These are phyloP conservation scores for Eclectus roratus DNA, from an alignment of 2,113 vertebrate species.

Conservation along the genomic window DNA sequence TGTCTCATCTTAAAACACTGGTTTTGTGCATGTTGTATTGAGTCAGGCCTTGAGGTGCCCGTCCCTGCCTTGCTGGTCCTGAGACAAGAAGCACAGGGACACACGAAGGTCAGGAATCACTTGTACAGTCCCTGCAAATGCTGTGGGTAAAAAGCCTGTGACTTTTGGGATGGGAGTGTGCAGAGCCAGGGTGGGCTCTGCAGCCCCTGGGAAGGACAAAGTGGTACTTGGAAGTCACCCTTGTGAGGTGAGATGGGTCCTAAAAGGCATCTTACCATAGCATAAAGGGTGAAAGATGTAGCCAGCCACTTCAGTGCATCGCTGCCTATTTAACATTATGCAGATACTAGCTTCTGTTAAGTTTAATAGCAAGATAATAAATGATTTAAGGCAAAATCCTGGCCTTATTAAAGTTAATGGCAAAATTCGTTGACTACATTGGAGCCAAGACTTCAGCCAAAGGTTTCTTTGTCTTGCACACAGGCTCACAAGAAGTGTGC, in stretches of 20 bases:
- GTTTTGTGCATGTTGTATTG: not conserved
- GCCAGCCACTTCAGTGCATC: not conserved
- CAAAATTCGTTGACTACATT: not conserved
- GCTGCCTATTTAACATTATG: not conserved
- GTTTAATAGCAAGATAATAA: not conserved
- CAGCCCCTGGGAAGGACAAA: not conserved
- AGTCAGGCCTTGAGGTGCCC: not conserved
- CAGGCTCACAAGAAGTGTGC: not conserved
- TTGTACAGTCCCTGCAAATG: not conserved
- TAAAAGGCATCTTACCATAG: not conserved
- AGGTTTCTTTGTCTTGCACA: not conserved
- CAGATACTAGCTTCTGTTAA: not conserved
- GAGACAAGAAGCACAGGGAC: not conserved
- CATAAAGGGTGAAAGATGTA: rapidly evolving
- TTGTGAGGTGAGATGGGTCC: not conserved
- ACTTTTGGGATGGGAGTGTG: not conserved
- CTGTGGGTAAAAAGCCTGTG: not conserved
- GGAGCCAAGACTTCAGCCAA: not conserved
- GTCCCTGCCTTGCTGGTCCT: not conserved
- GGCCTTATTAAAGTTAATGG: not conserved
- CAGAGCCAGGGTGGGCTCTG: not conserved
- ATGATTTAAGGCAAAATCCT: not conserved
- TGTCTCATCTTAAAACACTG: not conserved
- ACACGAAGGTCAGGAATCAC: not conserved
- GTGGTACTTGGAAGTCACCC: not conserved